Base-by-base conservation (phyloP, 2,888 invertebrate species). In the Orchestes rusci region DNA sequence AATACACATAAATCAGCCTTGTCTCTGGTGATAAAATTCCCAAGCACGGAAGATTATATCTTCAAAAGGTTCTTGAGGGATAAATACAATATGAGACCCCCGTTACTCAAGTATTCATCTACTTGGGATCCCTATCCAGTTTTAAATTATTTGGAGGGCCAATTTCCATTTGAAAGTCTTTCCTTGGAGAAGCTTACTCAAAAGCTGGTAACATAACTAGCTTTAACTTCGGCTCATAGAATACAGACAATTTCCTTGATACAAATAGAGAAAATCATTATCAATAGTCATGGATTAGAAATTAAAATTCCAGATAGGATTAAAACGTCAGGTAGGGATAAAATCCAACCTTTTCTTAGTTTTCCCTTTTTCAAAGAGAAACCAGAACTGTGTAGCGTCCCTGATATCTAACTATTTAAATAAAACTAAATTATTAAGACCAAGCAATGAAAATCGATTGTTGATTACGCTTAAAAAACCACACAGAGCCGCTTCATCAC, bases 251-350 rank as follows among this genome's bases (percentile, higher is more conserved):
- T 50, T 19, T 31, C 48, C 5, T 15, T 39, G 17, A 48, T 50
- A 23, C 39, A 35, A 20, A 23, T 34, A 31, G 41, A 41, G 32
- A 32, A 39, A 23, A 38, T 39, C n/a, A 32, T 20, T 15, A 39
- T 44, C 20, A 16, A 27, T 8, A 16, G 27, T 19, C 16, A 19
- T n/a, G 17, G 8, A 13, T 12, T 44, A 16, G 39, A 43, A 34
- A 45, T 47, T 20, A 47, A 33, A 39, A 47, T 47, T 42, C 32
- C 47, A 30, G 43, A 47, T 27, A 44, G 16, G 29, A 44, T 47
- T 23, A 47, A 47, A 33, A 44, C 43, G 4, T 44, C 47, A 16
- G 43, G 38, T 2, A 18, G 15, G 19, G 23, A 47, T 43, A 37
- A 32, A n/a, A 3, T 15, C 19, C 47, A 47, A 33, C 47, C 47